These are phyloP conservation scores for Chymomyza amoena DNA, from an alignment of 2,888 invertebrate genomes.

Conservation along the genomic window DNA sequence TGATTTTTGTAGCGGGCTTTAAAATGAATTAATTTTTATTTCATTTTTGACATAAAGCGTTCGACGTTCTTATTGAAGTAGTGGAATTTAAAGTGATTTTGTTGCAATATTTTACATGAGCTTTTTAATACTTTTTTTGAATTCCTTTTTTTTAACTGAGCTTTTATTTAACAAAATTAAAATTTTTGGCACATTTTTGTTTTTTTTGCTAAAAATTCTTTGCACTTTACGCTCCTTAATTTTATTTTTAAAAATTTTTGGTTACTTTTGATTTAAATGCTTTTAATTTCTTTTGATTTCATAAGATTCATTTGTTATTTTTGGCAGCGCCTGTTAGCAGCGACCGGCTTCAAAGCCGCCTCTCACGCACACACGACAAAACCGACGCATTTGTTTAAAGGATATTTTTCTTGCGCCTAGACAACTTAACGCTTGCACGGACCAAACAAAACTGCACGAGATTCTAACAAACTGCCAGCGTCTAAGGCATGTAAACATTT, in stretches of 20 bases:
- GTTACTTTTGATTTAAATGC: not conserved
- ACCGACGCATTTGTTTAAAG: not conserved
- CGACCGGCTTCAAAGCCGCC: conserved; percentile 21
- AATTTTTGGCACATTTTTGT: conserved; percentile 18
- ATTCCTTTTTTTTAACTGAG: not conserved
- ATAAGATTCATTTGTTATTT: not conserved
- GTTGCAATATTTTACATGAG: not conserved
- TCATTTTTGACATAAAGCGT: not conserved
- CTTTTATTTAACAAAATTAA: not conserved
- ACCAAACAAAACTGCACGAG: conserved; percentile 54
- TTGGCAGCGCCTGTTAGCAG: not conserved
- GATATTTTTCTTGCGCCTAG: conserved; percentile 42
- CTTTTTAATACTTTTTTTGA: conserved; percentile 7
- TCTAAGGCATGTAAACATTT: conserved; percentile 29
- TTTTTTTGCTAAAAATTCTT: conserved; percentile 1
- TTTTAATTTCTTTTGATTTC: not conserved
- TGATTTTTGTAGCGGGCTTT: conserved; percentile 17
- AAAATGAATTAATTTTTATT: not conserved
- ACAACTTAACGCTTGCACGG: conserved; percentile 61
- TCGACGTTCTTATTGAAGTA: too few species aligned
- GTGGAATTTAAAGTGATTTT: too few species aligned
- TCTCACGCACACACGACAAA: conserved; percentile 21
- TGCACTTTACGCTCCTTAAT: not conserved
- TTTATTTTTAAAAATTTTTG: not conserved
- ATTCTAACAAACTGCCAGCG: not conserved